A percentile compares a stretch with the other conserved stretches of the same genome.
These are phyloP conservation scores for Camelus bactrianus DNA, from an alignment of 2,113 vertebrate species.

Conservation along the genomic window DNA sequence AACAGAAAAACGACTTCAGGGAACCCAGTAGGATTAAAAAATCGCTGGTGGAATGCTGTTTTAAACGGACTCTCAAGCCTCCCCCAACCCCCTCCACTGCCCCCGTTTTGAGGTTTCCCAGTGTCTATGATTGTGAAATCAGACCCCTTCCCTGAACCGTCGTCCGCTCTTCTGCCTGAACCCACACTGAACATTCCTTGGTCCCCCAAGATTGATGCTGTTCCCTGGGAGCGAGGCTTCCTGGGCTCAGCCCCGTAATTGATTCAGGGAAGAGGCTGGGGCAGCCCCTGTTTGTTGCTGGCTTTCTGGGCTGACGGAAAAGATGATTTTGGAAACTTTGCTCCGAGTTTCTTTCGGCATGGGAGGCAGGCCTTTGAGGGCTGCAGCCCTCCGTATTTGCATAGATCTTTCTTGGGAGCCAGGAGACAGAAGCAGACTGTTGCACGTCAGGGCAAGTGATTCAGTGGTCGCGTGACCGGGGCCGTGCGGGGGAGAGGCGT, in stretches of 20 bases:
- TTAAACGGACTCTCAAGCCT: background rate
- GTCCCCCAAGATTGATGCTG: background rate
- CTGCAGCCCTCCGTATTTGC: background rate
- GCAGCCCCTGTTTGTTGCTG: background rate
- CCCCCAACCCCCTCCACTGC: no score
- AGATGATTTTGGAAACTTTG: background rate
- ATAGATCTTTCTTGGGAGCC: constrained; percentile 24
- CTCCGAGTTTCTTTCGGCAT: background rate
- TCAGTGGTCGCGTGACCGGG: background rate
- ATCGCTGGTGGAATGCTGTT: background rate
- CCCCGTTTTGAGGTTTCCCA: background rate
- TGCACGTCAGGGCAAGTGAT: background rate
- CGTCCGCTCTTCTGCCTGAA: background rate
- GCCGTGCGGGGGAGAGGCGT: background rate
- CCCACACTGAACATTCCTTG: background rate
- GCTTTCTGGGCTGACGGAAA: background rate
- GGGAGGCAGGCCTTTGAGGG: background rate
- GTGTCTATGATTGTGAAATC: background rate
- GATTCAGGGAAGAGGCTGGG: background rate
- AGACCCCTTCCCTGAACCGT: background rate
- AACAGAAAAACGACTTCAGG: constrained; percentile 23
- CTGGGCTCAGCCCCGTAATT: background rate
- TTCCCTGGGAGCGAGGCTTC: background rate
- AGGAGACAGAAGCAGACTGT: background rate
- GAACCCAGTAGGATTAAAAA: background rate